These are phyloP conservation scores for Poecilia latipinna DNA, from an alignment of 2,113 vertebrate genomes.

Conservation along the genomic window DNA sequence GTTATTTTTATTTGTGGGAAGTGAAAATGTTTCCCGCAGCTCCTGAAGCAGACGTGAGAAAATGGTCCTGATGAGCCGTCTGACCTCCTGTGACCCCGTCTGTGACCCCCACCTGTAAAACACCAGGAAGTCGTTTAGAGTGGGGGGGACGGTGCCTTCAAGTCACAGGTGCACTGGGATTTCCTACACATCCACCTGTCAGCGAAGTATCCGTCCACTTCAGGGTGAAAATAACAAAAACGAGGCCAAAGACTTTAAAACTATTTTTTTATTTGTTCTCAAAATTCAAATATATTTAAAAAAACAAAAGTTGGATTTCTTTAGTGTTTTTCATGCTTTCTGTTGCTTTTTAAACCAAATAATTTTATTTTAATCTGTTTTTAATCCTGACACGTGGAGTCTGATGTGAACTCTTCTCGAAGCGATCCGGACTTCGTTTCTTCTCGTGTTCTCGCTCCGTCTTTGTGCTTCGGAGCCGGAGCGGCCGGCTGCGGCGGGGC, in stretches of 20 bases:
- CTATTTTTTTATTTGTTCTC: too few relatives aligned
- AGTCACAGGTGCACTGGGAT: conserved; percentile 55
- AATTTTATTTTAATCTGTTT: too few relatives aligned
- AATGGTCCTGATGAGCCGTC: conserved; percentile 28
- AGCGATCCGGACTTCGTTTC: too few relatives aligned
- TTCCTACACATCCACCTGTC: conserved; percentile 62
- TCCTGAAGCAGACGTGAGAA: conserved; percentile 11
- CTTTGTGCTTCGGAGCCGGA: conserved; percentile 32
- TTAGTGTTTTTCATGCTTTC: too few relatives aligned
- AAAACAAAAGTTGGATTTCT: too few relatives aligned
- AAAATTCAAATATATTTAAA: too few relatives aligned
- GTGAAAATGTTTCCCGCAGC: neutral
- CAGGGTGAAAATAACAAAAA: too few relatives aligned
- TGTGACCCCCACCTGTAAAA: conserved; percentile 56
- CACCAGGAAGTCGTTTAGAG: conserved; percentile 21
- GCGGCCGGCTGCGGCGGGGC: conserved; percentile 3
- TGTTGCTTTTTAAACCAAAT: too few relatives aligned
- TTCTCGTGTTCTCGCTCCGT: neutral
- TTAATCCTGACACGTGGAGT: too few relatives aligned
- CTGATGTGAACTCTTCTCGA: too few relatives aligned
- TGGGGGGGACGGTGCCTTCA: conserved; percentile 5
- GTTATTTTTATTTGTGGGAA: neutral
- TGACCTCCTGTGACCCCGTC: conserved; percentile 52
- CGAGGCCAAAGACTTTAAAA: too few relatives aligned
- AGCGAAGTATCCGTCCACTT: conserved; percentile 20